phyloP scores from a whole-genome alignment of 1,140 invertebrate genomes.

The Drosophila nasuta region DNA sequence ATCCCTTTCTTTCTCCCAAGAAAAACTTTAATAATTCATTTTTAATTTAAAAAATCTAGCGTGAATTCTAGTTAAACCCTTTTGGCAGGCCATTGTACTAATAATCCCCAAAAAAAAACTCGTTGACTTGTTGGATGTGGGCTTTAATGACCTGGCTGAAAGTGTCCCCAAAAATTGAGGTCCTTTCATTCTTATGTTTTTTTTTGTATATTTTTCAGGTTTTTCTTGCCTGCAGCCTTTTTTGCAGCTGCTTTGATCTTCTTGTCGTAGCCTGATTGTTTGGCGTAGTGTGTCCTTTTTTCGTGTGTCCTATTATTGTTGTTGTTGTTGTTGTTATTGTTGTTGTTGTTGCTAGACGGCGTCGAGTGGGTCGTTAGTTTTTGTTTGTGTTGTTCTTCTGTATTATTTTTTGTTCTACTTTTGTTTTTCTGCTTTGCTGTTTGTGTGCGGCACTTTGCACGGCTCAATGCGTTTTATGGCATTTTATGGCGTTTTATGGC shows the following conservation, averaged over 20 bases:
- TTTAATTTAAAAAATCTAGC: background rate
- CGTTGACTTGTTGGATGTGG: slow-evolving; percentile 3
- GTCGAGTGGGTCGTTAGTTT: slow-evolving; percentile 42
- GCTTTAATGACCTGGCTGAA: slow-evolving; percentile 19
- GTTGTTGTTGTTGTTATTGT: background rate
- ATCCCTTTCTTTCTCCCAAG: background rate
- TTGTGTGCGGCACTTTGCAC: slow-evolving; percentile 59
- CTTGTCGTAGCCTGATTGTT: slow-evolving; percentile 51
- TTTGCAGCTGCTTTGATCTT: slow-evolving; percentile 67
- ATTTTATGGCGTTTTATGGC: slow-evolving; percentile 48
- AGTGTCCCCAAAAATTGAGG: slow-evolving; percentile 19
- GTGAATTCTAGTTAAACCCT: background rate
- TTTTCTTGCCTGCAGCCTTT: slow-evolving; percentile 57
- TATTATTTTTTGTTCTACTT: slow-evolving; percentile 11
- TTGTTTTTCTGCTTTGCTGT: slow-evolving; percentile 15
- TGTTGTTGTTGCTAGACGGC: slow-evolving; percentile 16
- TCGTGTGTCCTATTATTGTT: slow-evolving; percentile 30
- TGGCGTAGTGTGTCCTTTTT: slow-evolving; percentile 55
- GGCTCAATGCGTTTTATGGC: slow-evolving; percentile 61
- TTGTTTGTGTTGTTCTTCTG: slow-evolving; percentile 13
- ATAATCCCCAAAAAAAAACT: slow-evolving; percentile 5
- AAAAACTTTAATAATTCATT: slow-evolving; percentile 1
- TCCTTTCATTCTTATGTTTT: slow-evolving; percentile 27
- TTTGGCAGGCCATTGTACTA: background rate
- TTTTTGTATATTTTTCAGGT: slow-evolving; percentile 27